Evolutionary conservation across 2,888 invertebrate species (phyloP).

Genomic region (Rhagonycha lutea): DNA sequence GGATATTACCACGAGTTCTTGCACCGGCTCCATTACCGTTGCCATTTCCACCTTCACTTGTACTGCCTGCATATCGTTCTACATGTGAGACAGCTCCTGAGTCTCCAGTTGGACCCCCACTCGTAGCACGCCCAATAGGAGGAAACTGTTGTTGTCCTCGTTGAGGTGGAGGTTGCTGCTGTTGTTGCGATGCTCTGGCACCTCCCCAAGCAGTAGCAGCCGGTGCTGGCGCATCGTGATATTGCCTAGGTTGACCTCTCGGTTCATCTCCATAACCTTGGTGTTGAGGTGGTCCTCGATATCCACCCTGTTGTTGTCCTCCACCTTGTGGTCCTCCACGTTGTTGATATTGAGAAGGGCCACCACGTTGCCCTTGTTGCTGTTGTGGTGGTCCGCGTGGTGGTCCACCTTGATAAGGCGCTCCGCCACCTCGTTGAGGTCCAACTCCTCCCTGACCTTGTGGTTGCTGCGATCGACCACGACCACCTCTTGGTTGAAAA

Average conservation of each 20-base stretch:
- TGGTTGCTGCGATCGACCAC: background rate
- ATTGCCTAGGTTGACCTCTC: background rate
- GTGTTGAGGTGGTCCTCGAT: conserved; percentile 7
- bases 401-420: background rate
- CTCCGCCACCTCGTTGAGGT: background rate
- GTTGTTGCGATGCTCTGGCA: conserved; percentile 34
- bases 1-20: conserved; percentile 57
- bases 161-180: conserved; percentile 27
- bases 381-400: no score
- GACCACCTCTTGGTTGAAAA: background rate
- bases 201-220: conserved; percentile 18
- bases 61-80: background rate
- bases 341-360: background rate
- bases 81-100: background rate
- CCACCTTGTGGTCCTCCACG: background rate
- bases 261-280: background rate
- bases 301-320: conserved; percentile 19
- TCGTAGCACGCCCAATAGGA: background rate
- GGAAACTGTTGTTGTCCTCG: background rate
- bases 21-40: conserved; percentile 48
- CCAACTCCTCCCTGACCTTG: background rate
- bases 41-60: conserved; percentile 31
- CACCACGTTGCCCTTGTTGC: background rate
- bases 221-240: background rate
- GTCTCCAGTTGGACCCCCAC: background rate